A percentile compares a stretch with the other conserved stretches of the same genome.
These are phyloP conservation scores for Theretra japonica DNA, from an alignment of 2,888 invertebrate species.

Conservation along the genomic window DNA sequence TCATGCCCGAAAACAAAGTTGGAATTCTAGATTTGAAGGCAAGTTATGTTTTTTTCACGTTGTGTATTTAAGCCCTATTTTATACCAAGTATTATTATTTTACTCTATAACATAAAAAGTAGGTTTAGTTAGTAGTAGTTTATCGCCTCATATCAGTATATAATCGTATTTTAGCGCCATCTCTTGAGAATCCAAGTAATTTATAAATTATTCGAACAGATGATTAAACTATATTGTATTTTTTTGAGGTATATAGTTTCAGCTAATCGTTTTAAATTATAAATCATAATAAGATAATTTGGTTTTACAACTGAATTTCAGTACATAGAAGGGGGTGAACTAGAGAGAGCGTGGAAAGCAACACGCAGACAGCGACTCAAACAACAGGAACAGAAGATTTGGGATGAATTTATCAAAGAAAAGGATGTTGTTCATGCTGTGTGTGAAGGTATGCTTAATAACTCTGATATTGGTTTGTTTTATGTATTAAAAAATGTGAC, in stretches of 20 bases:
- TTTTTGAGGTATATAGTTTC: too few species aligned
- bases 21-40: conserved; percentile 64
- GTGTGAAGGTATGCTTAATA: conserved; percentile 55
- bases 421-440: conserved; percentile 63
- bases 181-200: neutral
- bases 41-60: conserved; percentile 29
- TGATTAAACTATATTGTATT: too few species aligned
- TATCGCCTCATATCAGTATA: neutral
- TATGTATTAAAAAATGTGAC: neutral
- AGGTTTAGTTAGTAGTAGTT: neutral
- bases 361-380: conserved; percentile 69
- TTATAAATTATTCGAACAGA: neutral
- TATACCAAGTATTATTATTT: neutral
- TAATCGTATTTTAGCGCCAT: neutral
- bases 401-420: conserved; percentile 76
- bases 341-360: conserved; percentile 69
- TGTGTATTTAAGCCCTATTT: neutral
- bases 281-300: conserved; percentile 35
- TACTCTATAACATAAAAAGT: neutral
- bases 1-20: conserved; percentile 61
- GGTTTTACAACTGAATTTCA: conserved; percentile 45
- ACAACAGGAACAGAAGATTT: conserved; percentile 71
- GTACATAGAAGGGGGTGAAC: conserved; percentile 68
- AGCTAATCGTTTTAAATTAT: conserved; percentile 28
- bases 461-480: neutral